Percentiles rank a stretch among this genome's conserved stretches.
phyloP scores from a whole-genome alignment of 2,113 vertebrate genomes.

The Etheostoma spectabile region DNA sequence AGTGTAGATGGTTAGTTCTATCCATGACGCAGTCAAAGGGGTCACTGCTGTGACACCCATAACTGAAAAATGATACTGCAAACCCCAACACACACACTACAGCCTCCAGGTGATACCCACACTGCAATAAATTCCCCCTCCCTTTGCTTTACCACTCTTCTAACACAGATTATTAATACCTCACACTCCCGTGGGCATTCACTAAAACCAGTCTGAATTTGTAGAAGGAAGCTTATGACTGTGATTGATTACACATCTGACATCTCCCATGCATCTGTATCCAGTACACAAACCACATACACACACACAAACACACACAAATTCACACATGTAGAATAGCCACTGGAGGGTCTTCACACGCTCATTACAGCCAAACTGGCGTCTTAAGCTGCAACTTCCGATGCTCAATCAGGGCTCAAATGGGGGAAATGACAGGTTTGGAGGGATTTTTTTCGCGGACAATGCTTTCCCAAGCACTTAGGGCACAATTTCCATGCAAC shows the following conservation, averaged over 20 bases:
- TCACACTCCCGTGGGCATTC: slow-evolving; percentile 38
- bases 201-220: slow-evolving; percentile 10
- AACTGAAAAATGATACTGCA: slow-evolving; percentile 6
- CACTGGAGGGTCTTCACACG: slow-evolving; percentile 19
- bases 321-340: neutral
- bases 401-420: slow-evolving; percentile 65
- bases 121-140: slow-evolving; percentile 52
- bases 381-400: slow-evolving; percentile 52
- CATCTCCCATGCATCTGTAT: slow-evolving; percentile 11
- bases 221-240: slow-evolving; percentile 46
- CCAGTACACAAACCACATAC: slow-evolving; percentile 15
- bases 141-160: slow-evolving; percentile 57
- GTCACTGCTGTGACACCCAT: slow-evolving; percentile 9
- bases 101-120: slow-evolving; percentile 35
- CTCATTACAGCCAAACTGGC: slow-evolving; percentile 42
- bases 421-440: slow-evolving; percentile 62
- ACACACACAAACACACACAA: slow-evolving; percentile 18
- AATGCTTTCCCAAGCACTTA: slow-evolving; percentile 54
- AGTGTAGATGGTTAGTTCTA: neutral
- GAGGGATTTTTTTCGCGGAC: slow-evolving; percentile 63
- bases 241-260: slow-evolving; percentile 55
- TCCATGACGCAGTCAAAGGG: slow-evolving; percentile 3
- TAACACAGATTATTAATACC: slow-evolving; percentile 64
- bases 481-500: slow-evolving; percentile 76
- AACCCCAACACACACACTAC: neutral